Base-by-base conservation (phyloP, 1,140 invertebrate species). In the Drosophila parvula region DNA sequence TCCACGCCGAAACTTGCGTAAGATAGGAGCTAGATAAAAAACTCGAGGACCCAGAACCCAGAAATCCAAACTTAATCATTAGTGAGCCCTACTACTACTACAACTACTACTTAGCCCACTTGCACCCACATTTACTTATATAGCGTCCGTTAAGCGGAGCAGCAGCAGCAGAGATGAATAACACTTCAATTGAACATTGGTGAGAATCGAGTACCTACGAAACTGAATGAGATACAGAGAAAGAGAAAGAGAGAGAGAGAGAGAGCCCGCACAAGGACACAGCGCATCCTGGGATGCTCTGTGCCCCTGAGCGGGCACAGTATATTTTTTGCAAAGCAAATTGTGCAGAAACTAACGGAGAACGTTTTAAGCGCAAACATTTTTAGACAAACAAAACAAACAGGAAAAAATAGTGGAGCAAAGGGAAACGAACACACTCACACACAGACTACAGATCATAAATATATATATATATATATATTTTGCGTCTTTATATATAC, bases 201-300 rank as follows among this genome's bases (percentile, higher is more conserved):
- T 89, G 84, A 89, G 85, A 89, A 85, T 89, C 84, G 84, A 81
- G 84, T 89, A 89, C 84, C 84, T 89, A 89, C 80, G 75, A 70
- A 79, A 73, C 81, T 81, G 56, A 77, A 57, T 74, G 73, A 78
- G 64, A 88, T 38, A 82, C 47, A 50, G 38, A 81, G 55, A 71
- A 34, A 55, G 11, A 40, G 14, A 40, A 56, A 47, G 22, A 27
- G 22, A 30, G 51, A 68, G 44, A 51, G 4, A 55, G 34, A 38
- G 62, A 64, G 53, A 44, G 43, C 38, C 44, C 44, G 32, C 62
- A 10, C 43, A 1, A 44, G 27, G 34, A 40, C 41, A 27, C 34
- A 22, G 40, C 16, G 18, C 67, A 41, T 68, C 63, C 62, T 70
- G 41, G 40, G 38, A 62, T 40, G 64, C 38, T 51, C 58, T 60